phyloP scores from a whole-genome alignment of 2,888 invertebrate species.

The Omphaloscelis lunosa region DNA sequence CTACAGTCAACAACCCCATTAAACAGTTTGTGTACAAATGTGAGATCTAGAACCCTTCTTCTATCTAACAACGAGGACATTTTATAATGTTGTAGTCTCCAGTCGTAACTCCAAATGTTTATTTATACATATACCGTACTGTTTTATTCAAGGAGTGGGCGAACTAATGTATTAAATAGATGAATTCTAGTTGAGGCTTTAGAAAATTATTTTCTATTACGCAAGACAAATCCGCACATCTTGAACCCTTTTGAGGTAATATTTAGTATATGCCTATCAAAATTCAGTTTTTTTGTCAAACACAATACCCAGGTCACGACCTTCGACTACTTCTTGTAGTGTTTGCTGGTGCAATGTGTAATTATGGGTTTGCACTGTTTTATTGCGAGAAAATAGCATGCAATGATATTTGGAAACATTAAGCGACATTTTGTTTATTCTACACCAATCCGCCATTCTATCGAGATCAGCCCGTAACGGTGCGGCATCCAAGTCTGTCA shows the following conservation, averaged over 20 bases:
- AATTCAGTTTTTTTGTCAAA: too few species aligned
- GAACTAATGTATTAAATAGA: background rate
- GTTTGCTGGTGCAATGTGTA: background rate
- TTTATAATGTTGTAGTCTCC: too few species aligned
- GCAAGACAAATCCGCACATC: too few species aligned
- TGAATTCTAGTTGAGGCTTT: background rate
- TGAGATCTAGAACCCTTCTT: too few species aligned
- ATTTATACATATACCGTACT: background rate
- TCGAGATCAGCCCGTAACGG: background rate
- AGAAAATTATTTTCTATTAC: background rate
- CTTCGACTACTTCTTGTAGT: background rate
- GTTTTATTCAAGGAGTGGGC: background rate
- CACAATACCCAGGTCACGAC: background rate
- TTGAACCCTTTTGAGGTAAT: too few species aligned
- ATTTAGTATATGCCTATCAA: too few species aligned
- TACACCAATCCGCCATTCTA: conserved; percentile 9
- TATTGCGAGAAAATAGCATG: background rate
- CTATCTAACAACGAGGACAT: too few species aligned
- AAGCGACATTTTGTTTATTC: background rate
- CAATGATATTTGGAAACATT: background rate
- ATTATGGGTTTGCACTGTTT: background rate
- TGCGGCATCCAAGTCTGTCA: background rate
- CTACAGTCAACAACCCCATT: background rate
- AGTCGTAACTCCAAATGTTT: too few species aligned
- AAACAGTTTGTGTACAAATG: too few species aligned